Base-by-base conservation (phyloP, 2,797 vertebrate genomes). In the Cuculus canorus region DNA sequence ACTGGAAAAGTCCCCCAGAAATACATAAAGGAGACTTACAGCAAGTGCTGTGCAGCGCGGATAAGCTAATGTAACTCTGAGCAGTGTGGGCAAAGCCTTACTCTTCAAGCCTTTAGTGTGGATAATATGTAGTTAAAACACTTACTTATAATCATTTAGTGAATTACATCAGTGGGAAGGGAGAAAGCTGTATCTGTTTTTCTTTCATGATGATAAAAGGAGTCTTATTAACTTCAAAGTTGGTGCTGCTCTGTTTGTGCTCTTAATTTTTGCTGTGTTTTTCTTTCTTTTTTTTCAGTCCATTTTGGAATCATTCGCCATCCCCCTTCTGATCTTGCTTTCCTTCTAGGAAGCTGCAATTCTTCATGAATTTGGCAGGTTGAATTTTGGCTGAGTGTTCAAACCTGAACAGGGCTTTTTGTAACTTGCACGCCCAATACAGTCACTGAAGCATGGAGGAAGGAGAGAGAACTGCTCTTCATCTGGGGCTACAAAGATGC, bases 151-250 rank as follows among this genome's bases (percentile, higher is more conserved):
- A 25, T 77, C 48, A 85, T 95, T 73, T 73, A 89, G 30, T 41
- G 22, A 54, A 25, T 94, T 91, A 78, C 45, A 17, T 83, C 88
- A 90, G 61, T 80, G 52, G 60, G 60, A 88, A 69, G 65, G 79
- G 52, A 43, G 75, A 45, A 68, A 33, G 48, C 59, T 82, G 0
- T 70, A 53, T 82, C 43, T 85, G 0, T 77, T 95, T 95, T 83
- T 91, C 4, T 1, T 72, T 91, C 39, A 23, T 78, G 24, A 23
- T 6, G 2, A 48, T 83, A 77, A 81, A 86, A 90, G 22, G 37
- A 65, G 28, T 75, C 90, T 66, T 92, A 88, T 86, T 92, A 84
- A 90, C 57, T 82, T 79, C 45, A 86, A 73, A 61, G 61, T 27
- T 93, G 87, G 56, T 85, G 33, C 45, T 75, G 13, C n/a, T 69